Evolutionary conservation across 2,113 vertebrate species (phyloP).

Genomic region (Orycteropus afer): DNA sequence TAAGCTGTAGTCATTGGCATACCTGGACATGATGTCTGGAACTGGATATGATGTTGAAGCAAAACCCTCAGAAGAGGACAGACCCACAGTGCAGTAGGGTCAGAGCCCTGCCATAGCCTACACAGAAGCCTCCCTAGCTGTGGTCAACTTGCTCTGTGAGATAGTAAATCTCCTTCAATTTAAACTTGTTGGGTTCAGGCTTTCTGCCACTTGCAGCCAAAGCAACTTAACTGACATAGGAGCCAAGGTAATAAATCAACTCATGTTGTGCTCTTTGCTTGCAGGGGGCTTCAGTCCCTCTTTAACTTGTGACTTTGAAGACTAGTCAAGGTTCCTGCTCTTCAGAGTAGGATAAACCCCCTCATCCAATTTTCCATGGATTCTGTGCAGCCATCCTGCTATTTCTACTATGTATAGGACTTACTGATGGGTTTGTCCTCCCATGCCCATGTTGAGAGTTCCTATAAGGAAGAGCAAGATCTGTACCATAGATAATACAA

Average conservation of each 20-base stretch:
- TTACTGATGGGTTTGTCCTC: not conserved
- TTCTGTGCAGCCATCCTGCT: not conserved
- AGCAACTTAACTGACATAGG: not conserved
- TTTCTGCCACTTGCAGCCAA: conserved; percentile 21
- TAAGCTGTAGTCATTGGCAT: not conserved
- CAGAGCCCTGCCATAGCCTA: not conserved
- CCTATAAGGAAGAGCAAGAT: not conserved
- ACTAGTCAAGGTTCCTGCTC: not conserved
- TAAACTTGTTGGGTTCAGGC: not conserved
- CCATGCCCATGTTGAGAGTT: not conserved
- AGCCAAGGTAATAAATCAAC: conserved; percentile 19
- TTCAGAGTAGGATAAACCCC: not conserved
- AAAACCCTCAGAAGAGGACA: not conserved
- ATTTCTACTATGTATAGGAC: not conserved
- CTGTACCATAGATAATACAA: not conserved
- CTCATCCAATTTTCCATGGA: not conserved
- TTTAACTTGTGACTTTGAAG: conserved; percentile 23
- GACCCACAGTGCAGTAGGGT: not conserved
- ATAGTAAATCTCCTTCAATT: not conserved
- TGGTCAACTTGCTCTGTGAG: not conserved
- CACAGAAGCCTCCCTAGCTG: not conserved
- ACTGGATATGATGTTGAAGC: not conserved
- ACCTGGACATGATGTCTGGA: not conserved
- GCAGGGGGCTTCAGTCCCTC: not conserved
- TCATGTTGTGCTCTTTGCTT: not conserved